phyloP scores from a whole-genome alignment of 2,113 vertebrate genomes.

The Tylochromis polylepis region DNA sequence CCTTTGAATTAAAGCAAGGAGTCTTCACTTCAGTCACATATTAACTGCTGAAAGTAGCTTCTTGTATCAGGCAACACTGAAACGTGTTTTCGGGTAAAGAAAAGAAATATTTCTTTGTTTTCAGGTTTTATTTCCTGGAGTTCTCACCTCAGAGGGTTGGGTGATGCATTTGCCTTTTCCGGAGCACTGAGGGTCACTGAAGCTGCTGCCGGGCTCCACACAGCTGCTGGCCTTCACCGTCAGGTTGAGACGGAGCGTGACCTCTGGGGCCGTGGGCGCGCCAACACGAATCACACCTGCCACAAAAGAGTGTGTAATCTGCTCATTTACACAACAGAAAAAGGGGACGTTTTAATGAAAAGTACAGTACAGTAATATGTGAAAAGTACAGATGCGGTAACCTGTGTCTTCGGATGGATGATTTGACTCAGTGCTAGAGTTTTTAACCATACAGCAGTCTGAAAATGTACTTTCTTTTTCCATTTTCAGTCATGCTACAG shows the following conservation, averaged over 20 bases:
- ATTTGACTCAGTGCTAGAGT: neutral
- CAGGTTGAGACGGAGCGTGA: conserved; percentile 86
- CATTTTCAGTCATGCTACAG: neutral
- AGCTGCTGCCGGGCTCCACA: conserved; percentile 70
- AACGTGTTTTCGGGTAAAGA: neutral
- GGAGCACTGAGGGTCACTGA: conserved; percentile 79
- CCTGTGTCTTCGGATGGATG: neutral
- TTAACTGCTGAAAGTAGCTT: neutral
- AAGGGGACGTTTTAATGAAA: neutral
- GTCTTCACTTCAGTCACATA: neutral
- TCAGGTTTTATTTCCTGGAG: neutral
- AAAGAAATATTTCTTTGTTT: neutral
- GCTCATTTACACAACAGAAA: neutral
- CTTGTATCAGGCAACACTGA: neutral
- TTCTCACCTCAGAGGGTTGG: conserved; percentile 81
- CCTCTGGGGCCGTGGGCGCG: conserved; percentile 75
- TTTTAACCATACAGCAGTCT: neutral
- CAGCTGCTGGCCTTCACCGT: conserved; percentile 89
- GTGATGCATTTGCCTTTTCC: conserved; percentile 89
- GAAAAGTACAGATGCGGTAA: neutral
- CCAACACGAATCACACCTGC: conserved; percentile 68
- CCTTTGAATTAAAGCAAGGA: neutral
- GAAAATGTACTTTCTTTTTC: neutral
- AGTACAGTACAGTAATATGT: neutral
- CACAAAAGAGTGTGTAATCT: neutral